A percentile compares a stretch with the other conserved stretches of the same genome.
Conservation (phyloP, 2,797 vertebrate genomes). For the Aeoliscus strigatus region DNA sequence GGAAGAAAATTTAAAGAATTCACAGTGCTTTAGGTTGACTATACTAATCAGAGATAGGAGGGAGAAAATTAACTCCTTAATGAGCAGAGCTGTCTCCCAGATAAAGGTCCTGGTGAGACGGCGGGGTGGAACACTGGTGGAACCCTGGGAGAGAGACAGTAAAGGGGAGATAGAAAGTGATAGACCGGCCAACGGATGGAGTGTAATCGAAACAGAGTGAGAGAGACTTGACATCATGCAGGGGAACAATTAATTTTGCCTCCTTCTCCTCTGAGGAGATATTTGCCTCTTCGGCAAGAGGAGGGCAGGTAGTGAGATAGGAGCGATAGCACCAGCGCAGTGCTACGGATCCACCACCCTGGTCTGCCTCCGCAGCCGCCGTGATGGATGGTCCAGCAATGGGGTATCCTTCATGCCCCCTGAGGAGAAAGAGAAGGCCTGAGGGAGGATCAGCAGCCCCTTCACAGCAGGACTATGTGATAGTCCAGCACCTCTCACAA, state of each 20-base stretch:
- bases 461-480: conserved; percentile 61
- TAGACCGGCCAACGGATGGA: conserved; percentile 11
- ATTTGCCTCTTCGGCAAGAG: conserved; percentile 40
- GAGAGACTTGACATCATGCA: conserved; percentile 26
- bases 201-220: conserved; percentile 23
- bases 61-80: conserved; percentile 79
- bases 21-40: conserved; percentile 77
- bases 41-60: conserved; percentile 71
- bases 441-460: conserved; percentile 64
- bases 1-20: conserved; percentile 78
- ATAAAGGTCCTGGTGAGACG: conserved; percentile 70
- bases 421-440: conserved; percentile 54
- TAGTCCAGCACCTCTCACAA: conserved; percentile 51
- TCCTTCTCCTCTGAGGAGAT: conserved; percentile 37
- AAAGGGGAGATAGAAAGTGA: conserved; percentile 26
- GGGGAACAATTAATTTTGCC: conserved; percentile 28
- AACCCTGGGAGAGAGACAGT: conserved; percentile 33
- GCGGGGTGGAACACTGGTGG: conserved; percentile 43
- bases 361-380: conserved; percentile 31
- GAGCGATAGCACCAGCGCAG: too few relatives aligned
- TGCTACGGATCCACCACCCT: too few relatives aligned
- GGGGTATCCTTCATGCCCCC: conserved; percentile 65
- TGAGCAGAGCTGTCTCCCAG: conserved; percentile 71
- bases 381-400: conserved; percentile 63
- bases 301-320: conserved; percentile 63